A percentile compares a stretch with the other conserved stretches of the same genome.
phyloP scores from a whole-genome alignment of 2,797 vertebrate genomes.

The Fratercula arctica region DNA sequence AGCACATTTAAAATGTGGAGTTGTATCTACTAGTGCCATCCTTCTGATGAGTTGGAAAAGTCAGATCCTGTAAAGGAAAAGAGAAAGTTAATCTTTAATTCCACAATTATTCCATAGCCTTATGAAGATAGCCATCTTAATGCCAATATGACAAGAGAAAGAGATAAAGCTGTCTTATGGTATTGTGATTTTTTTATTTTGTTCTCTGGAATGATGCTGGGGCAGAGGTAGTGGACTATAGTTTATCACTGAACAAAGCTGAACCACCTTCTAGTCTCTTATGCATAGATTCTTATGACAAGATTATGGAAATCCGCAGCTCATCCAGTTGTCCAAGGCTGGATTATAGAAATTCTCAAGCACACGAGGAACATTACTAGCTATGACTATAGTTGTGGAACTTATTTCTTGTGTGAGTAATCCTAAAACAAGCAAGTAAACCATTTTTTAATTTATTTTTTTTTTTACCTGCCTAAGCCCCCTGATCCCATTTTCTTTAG shows the following conservation, averaged over 20 bases:
- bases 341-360: slow-evolving; percentile 31
- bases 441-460: not conserved
- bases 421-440: slow-evolving; percentile 10
- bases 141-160: slow-evolving; percentile 38
- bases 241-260: not conserved
- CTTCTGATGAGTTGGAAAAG: not conserved
- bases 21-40: not conserved
- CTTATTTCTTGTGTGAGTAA: slow-evolving; percentile 24
- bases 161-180: slow-evolving; percentile 12
- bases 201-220: not conserved
- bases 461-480: not conserved
- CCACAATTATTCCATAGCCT: slow-evolving; percentile 14
- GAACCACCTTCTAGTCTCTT: slow-evolving; percentile 44
- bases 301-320: slow-evolving; percentile 60
- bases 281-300: slow-evolving; percentile 48
- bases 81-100: slow-evolving; percentile 56
- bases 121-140: slow-evolving; percentile 40
- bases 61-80: not conserved
- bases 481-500: slow-evolving; percentile 6
- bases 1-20: not conserved
- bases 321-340: slow-evolving; percentile 30
- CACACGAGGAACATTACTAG: not conserved
- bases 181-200: not conserved
- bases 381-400: not conserved
- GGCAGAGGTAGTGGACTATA: not conserved